phyloP scores from a whole-genome alignment of 2,797 vertebrate species.

The Silurus lanzhouensis region DNA sequence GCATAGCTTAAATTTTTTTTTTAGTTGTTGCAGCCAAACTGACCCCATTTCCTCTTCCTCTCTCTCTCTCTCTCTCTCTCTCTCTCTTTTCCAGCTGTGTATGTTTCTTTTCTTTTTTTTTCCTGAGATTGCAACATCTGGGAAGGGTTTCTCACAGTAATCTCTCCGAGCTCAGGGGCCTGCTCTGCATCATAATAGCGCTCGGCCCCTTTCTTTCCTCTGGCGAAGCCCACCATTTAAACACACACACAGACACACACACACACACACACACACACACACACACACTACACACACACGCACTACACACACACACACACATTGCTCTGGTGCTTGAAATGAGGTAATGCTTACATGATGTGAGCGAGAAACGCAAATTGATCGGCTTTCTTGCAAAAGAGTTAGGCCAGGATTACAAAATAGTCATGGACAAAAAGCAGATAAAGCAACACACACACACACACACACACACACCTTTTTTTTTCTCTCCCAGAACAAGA shows the following conservation, averaged over 20 bases:
- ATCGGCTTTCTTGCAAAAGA: slow-evolving; percentile 22
- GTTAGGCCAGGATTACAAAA: slow-evolving; percentile 19
- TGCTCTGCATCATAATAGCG: slow-evolving; percentile 54
- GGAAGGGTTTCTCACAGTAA: slow-evolving; percentile 58
- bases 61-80: slow-evolving; percentile 25
- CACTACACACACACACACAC: slow-evolving; percentile 35
- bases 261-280: slow-evolving; percentile 4
- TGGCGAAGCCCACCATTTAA: slow-evolving; percentile 32
- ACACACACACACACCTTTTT: no score
- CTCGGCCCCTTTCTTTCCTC: slow-evolving; percentile 38
- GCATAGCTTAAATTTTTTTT: slow-evolving; percentile 42
- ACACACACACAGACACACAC: slow-evolving; percentile 31
- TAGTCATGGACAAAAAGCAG: slow-evolving; percentile 31
- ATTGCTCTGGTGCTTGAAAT: slow-evolving; percentile 49
- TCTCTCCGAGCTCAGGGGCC: slow-evolving; percentile 47
- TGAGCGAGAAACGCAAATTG: slow-evolving; percentile 28
- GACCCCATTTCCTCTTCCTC: slow-evolving; percentile 51
- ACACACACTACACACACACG: slow-evolving; percentile 30
- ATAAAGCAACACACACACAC: neutral
- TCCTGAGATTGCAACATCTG: slow-evolving; percentile 60
- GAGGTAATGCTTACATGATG: slow-evolving; percentile 58
- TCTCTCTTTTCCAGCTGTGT: slow-evolving; percentile 43
- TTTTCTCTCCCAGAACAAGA: slow-evolving; percentile 39
- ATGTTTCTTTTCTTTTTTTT: slow-evolving; percentile 21
- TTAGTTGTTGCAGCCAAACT: slow-evolving; percentile 47